Base-by-base conservation (phyloP, 2,888 invertebrate species). In the Strigamia maritima region DNA sequence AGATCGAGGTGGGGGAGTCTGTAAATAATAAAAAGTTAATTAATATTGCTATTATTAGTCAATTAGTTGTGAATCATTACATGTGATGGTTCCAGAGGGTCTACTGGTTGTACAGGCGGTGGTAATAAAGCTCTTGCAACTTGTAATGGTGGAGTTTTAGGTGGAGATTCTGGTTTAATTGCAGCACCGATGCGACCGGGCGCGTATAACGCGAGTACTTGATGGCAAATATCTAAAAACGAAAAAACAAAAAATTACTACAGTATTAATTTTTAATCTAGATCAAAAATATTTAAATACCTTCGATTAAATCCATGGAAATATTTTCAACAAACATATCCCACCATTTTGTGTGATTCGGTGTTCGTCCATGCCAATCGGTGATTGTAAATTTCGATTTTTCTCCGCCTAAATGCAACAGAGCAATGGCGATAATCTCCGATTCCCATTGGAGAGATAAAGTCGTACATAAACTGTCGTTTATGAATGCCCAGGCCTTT, bases 401-500 rank as follows among this genome's bases (percentile, higher is more conserved):
- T 85, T 98, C 97, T 79, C 97, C 94, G 0, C 98, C 97, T 80
- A 99, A 89, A 86, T 98, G 97, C 91, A 99, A 95, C 14, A 99
- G 89, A 0, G 98, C 97, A 8, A 98, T 97, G 0, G 98, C 98
- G 82, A 95, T 94, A 70, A 99, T 95, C 87, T 99, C 98, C 0
- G 99, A 98, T 86, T 99, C 98, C 97, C 98, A 99, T 87, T 98
- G 97, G 75, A 99, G 89, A 82, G 95, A 95, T 75, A 99, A 89
- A 0, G 97, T 98, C 3, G 99, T 99, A 85, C 97, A 97, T 82
- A 98, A 89, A 87, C 96, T 94, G 87, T 99, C 99, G 87, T 99
- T 99, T 0, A 98, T 95, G 87, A 99, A 99, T 7, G 98, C 98
- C 98, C 98, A 99, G 0, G 98, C 97, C 96, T 97, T 98, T 87